phyloP scores from a whole-genome alignment of 2,888 invertebrate species.

The Theretra japonica region DNA sequence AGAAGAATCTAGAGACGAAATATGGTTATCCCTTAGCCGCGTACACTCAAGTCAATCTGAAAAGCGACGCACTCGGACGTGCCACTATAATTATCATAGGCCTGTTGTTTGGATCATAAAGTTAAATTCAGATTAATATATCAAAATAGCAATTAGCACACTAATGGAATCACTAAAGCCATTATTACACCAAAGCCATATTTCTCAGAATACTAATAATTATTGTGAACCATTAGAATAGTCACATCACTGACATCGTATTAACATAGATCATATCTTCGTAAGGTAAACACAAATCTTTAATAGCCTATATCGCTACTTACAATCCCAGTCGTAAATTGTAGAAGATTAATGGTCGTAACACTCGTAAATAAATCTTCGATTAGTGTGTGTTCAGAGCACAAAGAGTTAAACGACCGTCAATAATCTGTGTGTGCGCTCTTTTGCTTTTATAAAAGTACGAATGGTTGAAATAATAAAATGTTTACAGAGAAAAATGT shows the following conservation, averaged over 20 bases:
- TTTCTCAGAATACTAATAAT: conserved; percentile 1
- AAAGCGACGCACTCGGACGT: too few relatives aligned
- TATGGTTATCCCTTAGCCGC: too few relatives aligned
- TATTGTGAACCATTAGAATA: background rate
- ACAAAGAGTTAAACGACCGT: conserved; percentile 9
- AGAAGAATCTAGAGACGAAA: too few relatives aligned
- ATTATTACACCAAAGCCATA: background rate
- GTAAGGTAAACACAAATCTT: conserved; percentile 21
- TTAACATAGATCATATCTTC: conserved; percentile 21
- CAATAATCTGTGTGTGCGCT: too few relatives aligned
- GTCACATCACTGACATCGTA: background rate
- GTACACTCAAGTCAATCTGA: too few relatives aligned
- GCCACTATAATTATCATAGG: too few relatives aligned
- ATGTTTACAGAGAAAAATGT: background rate
- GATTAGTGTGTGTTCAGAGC: background rate
- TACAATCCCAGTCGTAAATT: conserved; percentile 28
- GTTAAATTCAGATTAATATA: too few relatives aligned
- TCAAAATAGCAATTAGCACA: too few relatives aligned
- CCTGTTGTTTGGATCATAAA: too few relatives aligned
- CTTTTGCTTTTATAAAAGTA: background rate
- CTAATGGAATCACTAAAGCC: background rate
- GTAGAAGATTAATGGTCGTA: conserved; percentile 25
- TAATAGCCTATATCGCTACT: conserved; percentile 27
- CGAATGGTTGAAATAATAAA: background rate
- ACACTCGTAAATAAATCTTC: conserved; percentile 25